These are phyloP conservation scores for Lytechinus pictus DNA, from an alignment of 35 echinoderm and acorn worm genomes.

Conservation along the genomic window DNA sequence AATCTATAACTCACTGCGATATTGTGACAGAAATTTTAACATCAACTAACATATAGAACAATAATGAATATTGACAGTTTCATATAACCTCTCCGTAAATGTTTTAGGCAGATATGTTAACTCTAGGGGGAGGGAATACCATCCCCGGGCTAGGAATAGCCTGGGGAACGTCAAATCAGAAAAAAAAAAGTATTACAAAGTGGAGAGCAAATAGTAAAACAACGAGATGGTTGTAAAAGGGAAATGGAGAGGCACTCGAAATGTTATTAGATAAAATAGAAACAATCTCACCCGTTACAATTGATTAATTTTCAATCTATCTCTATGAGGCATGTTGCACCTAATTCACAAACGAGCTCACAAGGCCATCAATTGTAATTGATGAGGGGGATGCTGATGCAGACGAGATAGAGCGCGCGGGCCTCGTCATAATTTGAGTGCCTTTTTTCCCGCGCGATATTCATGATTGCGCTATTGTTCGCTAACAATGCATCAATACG, in stretches of 20 bases:
- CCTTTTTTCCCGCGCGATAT: slow-evolving; percentile 24
- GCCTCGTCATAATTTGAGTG: slow-evolving; percentile 10
- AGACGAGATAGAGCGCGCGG: neutral
- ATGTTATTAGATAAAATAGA: slow-evolving; percentile 1
- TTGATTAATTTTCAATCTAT: slow-evolving; percentile 14
- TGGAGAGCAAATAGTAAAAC: slow-evolving; percentile 1
- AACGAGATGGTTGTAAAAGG: neutral
- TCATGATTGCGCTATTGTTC: slow-evolving; percentile 30
- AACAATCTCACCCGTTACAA: slow-evolving; percentile 18
- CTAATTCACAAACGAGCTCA: slow-evolving; percentile 4
- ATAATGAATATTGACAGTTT: neutral
- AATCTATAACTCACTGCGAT: too few relatives aligned
- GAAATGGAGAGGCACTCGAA: slow-evolving; percentile 9
- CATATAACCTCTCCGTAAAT: neutral
- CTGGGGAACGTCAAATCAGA: neutral
- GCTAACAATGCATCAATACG: slow-evolving; percentile 25
- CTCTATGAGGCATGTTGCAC: slow-evolving; percentile 8
- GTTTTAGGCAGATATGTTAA: too few relatives aligned
- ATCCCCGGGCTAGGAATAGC: neutral
- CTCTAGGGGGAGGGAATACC: neutral
- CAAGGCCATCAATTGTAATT: neutral
- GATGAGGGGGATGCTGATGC: neutral
- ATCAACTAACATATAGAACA: neutral
- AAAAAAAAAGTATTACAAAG: neutral
- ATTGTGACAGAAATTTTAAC: neutral